Evolutionary conservation across 2,888 invertebrate genomes (phyloP).

Genomic region (Silvanus unidentatus): DNA sequence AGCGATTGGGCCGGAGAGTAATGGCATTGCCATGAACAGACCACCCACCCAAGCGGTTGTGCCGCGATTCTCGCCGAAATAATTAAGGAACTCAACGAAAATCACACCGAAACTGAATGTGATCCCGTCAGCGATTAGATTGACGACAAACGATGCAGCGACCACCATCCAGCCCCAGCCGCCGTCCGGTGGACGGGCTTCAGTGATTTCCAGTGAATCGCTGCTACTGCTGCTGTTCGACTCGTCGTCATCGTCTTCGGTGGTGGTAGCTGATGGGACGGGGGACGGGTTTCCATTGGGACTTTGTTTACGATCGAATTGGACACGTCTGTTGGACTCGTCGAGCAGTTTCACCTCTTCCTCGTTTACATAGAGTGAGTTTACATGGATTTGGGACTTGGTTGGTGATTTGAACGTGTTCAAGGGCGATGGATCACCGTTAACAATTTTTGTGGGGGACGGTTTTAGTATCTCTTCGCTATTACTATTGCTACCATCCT

Average conservation of each 20-base stretch:
- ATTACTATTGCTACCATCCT: conserved; percentile 10
- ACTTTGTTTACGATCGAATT: too few species aligned
- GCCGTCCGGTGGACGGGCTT: conserved; percentile 75
- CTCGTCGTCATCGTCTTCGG: too few species aligned
- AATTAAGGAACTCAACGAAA: conserved; percentile 76
- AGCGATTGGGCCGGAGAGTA: conserved; percentile 79
- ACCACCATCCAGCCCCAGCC: conserved; percentile 94
- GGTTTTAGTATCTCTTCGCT: conserved; percentile 7
- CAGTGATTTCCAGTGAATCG: conserved; percentile 59
- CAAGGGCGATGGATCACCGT: neutral
- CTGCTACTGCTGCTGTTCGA: conserved; percentile 52
- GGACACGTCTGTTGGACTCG: neutral
- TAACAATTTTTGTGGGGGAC: conserved; percentile 8
- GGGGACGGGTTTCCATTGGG: too few species aligned
- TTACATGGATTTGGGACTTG: conserved; percentile 11
- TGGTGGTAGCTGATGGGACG: too few species aligned
- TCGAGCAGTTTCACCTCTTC: conserved; percentile 25
- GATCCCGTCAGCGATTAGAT: conserved; percentile 86
- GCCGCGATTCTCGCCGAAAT: conserved; percentile 78
- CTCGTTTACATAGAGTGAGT: conserved; percentile 25
- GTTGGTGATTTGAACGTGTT: neutral
- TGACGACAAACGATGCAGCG: conserved; percentile 81
- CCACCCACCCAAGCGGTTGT: conserved; percentile 89
- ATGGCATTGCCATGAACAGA: conserved; percentile 86
- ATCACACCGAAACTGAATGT: conserved; percentile 90